Conservation (phyloP, 1,140 invertebrate species). For the Orchesella cincta region DNA sequence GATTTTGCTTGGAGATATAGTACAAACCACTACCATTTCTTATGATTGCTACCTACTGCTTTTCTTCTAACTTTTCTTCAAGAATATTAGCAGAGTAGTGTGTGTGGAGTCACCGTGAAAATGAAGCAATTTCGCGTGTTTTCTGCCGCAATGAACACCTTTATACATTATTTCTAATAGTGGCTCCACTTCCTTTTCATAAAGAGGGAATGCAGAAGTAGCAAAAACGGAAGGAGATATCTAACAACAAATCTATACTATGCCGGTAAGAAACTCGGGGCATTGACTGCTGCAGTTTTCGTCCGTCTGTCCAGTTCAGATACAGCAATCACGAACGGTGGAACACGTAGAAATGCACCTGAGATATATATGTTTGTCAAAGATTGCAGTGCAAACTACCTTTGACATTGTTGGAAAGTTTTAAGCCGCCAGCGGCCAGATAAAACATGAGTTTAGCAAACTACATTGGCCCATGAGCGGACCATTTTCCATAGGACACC, state of each 20-base stretch:
- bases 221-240: not conserved
- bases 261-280: no score
- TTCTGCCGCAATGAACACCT: slow-evolving; percentile 36
- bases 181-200: not conserved
- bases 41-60: not conserved
- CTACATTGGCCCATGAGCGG: no score
- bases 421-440: no score
- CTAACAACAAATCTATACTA: not conserved
- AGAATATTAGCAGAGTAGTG: not conserved
- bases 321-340: no score
- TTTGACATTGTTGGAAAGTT: no score
- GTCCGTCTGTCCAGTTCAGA: no score
- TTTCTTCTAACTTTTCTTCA: not conserved
- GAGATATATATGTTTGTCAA: no score
- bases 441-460: no score
- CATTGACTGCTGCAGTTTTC: not conserved
- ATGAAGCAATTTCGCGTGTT: slow-evolving; percentile 39
- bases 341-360: no score
- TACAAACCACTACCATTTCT: not conserved
- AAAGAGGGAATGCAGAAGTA: not conserved
- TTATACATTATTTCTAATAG: not conserved
- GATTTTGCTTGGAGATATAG: no score
- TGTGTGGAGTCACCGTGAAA: slow-evolving; percentile 31
- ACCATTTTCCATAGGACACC: no score
- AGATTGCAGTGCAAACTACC: no score